Conservation (phyloP, 2,888 invertebrate genomes). For the Invenusta paracnida region DNA sequence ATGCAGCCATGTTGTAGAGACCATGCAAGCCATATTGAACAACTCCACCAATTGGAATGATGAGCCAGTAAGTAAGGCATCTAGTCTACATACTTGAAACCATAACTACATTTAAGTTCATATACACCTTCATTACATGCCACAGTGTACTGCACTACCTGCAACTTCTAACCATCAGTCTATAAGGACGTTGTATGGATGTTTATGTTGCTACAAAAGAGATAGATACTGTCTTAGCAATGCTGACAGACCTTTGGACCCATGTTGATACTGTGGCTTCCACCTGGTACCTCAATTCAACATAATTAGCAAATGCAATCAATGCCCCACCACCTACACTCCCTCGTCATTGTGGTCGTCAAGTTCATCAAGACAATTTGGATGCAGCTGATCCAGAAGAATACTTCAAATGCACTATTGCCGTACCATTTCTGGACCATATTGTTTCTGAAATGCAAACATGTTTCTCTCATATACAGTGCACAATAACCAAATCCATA, state of each 20-base stretch:
- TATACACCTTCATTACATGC: constrained; percentile 13
- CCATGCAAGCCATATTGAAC: background rate
- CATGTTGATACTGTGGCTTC: background rate
- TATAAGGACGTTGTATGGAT: background rate
- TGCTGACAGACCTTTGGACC: background rate
- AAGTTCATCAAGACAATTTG: background rate
- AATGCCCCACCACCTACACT: constrained; percentile 4
- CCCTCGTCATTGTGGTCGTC: no score
- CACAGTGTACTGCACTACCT: background rate
- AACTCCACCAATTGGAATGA: background rate
- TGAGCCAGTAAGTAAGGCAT: background rate
- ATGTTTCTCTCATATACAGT: background rate
- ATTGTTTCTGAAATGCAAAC: background rate
- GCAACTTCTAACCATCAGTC: background rate
- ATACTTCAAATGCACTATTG: background rate
- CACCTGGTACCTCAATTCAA: background rate
- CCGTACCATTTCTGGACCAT: background rate
- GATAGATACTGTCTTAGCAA: background rate
- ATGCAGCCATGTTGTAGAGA: background rate
- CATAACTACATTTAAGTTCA: background rate
- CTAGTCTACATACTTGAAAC: background rate
- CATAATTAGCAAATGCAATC: background rate
- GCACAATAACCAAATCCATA: background rate
- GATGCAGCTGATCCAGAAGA: background rate
- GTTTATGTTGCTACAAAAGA: no score